A percentile compares a stretch with the other conserved stretches of the same genome.
Conservation (phyloP, 2,113 vertebrate species). For the Dipodomys stephensi region DNA sequence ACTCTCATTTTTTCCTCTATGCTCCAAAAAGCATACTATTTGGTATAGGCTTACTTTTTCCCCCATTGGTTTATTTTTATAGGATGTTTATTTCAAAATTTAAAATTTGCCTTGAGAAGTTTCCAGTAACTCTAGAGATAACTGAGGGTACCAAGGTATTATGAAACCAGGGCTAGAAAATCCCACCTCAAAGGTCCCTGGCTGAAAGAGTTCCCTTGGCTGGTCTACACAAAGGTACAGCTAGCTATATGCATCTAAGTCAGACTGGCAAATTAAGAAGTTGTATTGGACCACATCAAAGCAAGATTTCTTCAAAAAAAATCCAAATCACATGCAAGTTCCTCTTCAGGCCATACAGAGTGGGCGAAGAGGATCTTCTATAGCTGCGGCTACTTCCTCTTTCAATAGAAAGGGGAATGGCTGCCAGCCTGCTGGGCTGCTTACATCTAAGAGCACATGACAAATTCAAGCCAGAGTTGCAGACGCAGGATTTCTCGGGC, state of each 20-base stretch:
- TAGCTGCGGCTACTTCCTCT: conserved; percentile 55
- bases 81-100: conserved; percentile 49
- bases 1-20: not conserved
- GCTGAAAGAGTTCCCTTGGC: conserved; percentile 63
- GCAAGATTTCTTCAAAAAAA: conserved; percentile 77
- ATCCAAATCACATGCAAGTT: conserved; percentile 75
- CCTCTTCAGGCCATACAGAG: conserved; percentile 63
- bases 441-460: not conserved
- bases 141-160: not conserved
- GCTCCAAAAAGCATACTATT: not conserved
- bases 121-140: not conserved
- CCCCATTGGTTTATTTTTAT: not conserved
- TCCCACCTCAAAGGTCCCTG: conserved; percentile 38
- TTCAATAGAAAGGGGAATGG: conserved; percentile 56
- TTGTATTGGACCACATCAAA: conserved; percentile 68
- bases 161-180: conserved; percentile 44
- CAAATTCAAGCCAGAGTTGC: not conserved
- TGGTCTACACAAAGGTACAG: not conserved
- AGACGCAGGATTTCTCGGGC: not conserved
- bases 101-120: conserved; percentile 43
- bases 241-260: not conserved
- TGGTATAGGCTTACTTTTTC: not conserved
- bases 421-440: not conserved
- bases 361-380: conserved; percentile 32
- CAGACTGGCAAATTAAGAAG: conserved; percentile 69